phyloP scores from a whole-genome alignment of 2,888 invertebrate genomes.

The Cerastis rubricosa region DNA sequence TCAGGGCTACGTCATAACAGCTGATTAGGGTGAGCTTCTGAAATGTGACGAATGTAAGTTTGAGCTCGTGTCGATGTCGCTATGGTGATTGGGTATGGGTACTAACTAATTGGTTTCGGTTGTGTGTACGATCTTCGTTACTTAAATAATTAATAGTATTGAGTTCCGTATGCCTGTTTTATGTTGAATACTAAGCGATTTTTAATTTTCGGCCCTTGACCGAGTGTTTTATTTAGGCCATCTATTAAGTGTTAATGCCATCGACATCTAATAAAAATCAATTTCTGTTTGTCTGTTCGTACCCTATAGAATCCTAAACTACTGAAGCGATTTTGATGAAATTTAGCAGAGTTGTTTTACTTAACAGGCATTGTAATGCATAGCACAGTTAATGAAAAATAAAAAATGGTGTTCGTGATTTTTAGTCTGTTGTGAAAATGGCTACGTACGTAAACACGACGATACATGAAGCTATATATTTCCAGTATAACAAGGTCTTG shows the following conservation, averaged over 20 bases:
- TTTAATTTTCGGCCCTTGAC: not conserved
- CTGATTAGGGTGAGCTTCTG: constrained; percentile 53
- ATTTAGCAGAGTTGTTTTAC: not conserved
- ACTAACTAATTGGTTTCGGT: not conserved
- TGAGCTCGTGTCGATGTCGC: constrained; percentile 25
- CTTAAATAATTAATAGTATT: too few species aligned
- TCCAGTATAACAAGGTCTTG: too few species aligned
- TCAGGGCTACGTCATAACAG: constrained; percentile 60
- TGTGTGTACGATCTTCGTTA: not conserved
- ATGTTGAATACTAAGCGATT: not conserved
- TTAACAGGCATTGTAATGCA: not conserved
- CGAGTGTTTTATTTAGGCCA: not conserved
- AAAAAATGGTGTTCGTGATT: not conserved
- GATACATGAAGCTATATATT: too few species aligned
- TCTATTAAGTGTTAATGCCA: not conserved
- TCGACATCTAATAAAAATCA: too few species aligned
- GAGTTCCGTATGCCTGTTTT: not conserved
- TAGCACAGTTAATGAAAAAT: not conserved
- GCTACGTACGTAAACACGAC: not conserved
- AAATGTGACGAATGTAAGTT: constrained; percentile 42
- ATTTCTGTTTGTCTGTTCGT: too few species aligned
- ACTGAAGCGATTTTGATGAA: not conserved
- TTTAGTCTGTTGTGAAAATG: not conserved
- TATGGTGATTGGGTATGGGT: not conserved
- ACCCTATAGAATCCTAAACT: too few species aligned